A percentile compares a stretch with the other conserved stretches of the same genome.
Evolutionary conservation across 1,140 invertebrate species (phyloP).

Genomic region (Samia ricini): DNA sequence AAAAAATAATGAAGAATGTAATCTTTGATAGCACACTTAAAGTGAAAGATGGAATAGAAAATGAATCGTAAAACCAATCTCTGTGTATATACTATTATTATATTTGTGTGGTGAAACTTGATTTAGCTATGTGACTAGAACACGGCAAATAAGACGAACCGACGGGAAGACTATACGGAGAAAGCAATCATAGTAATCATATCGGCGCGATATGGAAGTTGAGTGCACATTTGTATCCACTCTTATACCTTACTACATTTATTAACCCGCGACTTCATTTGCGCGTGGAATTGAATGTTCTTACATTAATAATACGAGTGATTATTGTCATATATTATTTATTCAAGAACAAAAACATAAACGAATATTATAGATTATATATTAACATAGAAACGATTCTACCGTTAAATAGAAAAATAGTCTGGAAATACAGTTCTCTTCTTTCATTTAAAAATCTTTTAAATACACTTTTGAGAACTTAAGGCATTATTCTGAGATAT

Average conservation of each 20-base stretch:
- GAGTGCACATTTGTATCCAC: not conserved
- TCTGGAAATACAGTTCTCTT: too few relatives aligned
- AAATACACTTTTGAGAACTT: too few relatives aligned
- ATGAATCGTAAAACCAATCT: not conserved
- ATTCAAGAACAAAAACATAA: too few relatives aligned
- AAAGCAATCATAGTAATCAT: conserved; percentile 31
- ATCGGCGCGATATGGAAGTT: conserved; percentile 34
- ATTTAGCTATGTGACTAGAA: conserved; percentile 1
- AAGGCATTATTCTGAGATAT: too few relatives aligned
- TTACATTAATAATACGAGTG: too few relatives aligned
- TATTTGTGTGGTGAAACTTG: not conserved
- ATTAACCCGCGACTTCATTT: not conserved
- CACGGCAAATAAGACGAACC: not conserved
- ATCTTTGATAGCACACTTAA: not conserved
- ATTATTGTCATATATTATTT: too few relatives aligned
- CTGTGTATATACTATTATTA: not conserved
- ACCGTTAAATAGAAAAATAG: too few relatives aligned
- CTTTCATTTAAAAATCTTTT: too few relatives aligned
- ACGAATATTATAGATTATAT: too few relatives aligned
- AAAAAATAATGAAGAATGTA: not conserved
- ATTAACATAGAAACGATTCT: too few relatives aligned
- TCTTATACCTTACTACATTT: not conserved
- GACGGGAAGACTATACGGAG: not conserved
- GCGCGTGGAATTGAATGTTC: not conserved
- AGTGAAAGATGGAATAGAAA: not conserved